phyloP scores from a whole-genome alignment of 2,113 vertebrate genomes.

The Nyctibius bracteatus region DNA sequence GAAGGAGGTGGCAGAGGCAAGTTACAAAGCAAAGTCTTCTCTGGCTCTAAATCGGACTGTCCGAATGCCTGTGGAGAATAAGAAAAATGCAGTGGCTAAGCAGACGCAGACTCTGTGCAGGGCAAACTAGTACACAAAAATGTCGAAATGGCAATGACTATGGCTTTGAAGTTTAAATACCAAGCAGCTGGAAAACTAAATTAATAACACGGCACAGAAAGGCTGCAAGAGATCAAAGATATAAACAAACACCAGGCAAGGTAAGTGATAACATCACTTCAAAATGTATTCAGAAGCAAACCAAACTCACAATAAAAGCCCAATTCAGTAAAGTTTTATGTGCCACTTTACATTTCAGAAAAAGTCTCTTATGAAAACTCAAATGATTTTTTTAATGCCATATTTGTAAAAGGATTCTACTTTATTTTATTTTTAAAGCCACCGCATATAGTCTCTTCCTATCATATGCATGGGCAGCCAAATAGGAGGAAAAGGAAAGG shows the following conservation, averaged over 20 bases:
- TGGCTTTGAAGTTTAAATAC: constrained; percentile 36
- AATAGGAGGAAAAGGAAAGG: neutral
- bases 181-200: constrained; percentile 37
- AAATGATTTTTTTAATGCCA: neutral
- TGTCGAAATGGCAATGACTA: neutral
- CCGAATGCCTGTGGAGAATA: constrained; percentile 73
- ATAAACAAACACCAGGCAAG: constrained; percentile 10
- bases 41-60: constrained; percentile 74
- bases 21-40: constrained; percentile 70
- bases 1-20: constrained; percentile 59
- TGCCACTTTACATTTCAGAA: neutral
- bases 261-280: constrained; percentile 23
- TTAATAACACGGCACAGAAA: neutral
- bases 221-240: neutral
- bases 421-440: neutral
- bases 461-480: neutral
- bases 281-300: constrained; percentile 35
- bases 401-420: neutral
- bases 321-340: constrained; percentile 52
- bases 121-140: neutral
- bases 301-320: constrained; percentile 30
- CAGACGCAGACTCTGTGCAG: neutral
- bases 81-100: constrained; percentile 36
- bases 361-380: neutral
- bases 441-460: neutral